Evolutionary conservation across 2,113 vertebrate genomes (phyloP).

Genomic region (Zapornia atra): DNA sequence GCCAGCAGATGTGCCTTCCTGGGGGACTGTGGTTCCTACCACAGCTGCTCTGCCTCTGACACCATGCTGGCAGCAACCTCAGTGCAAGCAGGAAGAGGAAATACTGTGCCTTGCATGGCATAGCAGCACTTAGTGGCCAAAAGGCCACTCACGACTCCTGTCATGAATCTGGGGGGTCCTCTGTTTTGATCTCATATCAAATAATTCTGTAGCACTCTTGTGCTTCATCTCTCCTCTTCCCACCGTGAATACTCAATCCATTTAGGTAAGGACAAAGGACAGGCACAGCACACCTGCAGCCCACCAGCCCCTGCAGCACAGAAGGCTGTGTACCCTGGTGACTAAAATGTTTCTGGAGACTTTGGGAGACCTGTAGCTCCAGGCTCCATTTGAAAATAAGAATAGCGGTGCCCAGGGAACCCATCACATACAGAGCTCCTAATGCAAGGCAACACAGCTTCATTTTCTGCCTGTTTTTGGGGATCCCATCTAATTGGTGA

Average conservation of each 20-base stretch:
- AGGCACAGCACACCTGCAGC: fast-evolving
- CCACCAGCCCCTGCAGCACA: background rate
- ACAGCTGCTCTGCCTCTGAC: background rate
- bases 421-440: background rate
- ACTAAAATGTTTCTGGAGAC: background rate
- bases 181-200: background rate
- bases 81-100: background rate
- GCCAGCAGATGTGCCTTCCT: background rate
- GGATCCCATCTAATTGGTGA: background rate
- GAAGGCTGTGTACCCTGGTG: fast-evolving
- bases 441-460: background rate
- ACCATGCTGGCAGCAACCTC: fast-evolving
- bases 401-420: background rate
- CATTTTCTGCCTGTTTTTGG: background rate
- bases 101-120: background rate
- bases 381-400: background rate
- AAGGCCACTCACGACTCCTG: fast-evolving
- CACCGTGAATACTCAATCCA: background rate
- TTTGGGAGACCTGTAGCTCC: background rate
- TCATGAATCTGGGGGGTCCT: background rate
- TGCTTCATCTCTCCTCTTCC: background rate
- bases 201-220: background rate
- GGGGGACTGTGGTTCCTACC: background rate
- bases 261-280: background rate
- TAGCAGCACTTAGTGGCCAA: fast-evolving